Percentiles rank a stretch among this genome's conserved stretches.
Evolutionary conservation across 2,888 invertebrate genomes (phyloP).

Genomic region (Lapara coniferarum): DNA sequence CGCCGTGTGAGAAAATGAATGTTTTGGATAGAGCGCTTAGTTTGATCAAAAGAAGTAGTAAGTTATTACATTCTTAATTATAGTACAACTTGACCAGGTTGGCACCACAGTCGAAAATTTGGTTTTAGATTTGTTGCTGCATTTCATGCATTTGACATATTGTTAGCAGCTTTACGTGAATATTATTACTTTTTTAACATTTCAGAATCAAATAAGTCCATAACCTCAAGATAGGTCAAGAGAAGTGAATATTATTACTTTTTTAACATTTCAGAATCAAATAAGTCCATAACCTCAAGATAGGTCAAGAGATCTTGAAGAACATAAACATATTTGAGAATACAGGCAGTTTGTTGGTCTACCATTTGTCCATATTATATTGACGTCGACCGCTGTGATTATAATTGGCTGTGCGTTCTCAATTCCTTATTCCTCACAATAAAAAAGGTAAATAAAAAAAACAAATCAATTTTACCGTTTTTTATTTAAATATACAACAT

Average conservation of each 20-base stretch:
- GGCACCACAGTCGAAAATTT: no score
- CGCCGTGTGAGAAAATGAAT: conserved; percentile 69
- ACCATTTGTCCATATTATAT: no score
- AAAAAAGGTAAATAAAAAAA: conserved; percentile 2
- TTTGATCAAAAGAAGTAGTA: conserved; percentile 33
- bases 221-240: not conserved
- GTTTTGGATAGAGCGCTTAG: conserved; percentile 39
- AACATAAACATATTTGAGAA: no score
- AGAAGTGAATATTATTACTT: not conserved
- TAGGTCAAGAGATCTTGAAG: no score
- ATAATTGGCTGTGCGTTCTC: not conserved
- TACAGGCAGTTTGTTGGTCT: no score
- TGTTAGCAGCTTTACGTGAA: not conserved
- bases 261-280: conserved; percentile 27
- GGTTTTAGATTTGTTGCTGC: no score
- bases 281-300: conserved; percentile 5
- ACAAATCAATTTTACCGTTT: conserved; percentile 39
- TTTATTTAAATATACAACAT: conserved; percentile 83
- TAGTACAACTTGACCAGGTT: no score
- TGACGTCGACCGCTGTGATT: no score
- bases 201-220: conserved; percentile 24
- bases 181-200: not conserved
- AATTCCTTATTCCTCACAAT: not conserved
- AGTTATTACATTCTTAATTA: not conserved
- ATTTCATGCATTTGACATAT: not conserved